Evolutionary conservation across 2,113 vertebrate species (phyloP).

Genomic region (Ceyx margarethae): DNA sequence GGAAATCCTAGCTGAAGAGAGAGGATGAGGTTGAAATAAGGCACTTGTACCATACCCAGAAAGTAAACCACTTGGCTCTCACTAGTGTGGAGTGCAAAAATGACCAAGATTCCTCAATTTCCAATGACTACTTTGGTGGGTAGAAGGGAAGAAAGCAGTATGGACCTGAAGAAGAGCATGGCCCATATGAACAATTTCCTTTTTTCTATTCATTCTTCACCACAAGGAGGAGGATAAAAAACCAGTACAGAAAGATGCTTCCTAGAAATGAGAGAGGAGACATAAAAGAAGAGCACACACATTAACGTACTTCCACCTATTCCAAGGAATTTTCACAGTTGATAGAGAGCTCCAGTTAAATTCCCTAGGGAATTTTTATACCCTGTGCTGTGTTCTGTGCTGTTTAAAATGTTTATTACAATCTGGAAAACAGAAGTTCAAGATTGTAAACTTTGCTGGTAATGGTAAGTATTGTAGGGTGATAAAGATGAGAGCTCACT

Average conservation of each 20-base stretch:
- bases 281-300: background rate
- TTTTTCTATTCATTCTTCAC: background rate
- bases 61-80: background rate
- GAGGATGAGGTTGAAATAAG: background rate
- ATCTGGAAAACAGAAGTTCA: background rate
- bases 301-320: background rate
- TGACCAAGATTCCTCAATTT: background rate
- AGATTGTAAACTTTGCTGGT: background rate
- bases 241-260: background rate
- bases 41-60: background rate
- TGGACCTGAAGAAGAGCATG: background rate
- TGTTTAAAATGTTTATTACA: conserved; percentile 23
- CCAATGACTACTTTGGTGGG: background rate
- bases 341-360: background rate
- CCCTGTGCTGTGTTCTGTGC: background rate
- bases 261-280: background rate
- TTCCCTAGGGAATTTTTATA: background rate
- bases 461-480: background rate
- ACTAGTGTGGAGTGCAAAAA: background rate
- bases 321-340: background rate
- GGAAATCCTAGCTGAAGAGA: conserved; percentile 41
- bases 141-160: background rate
- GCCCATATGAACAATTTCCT: background rate
- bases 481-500: background rate
- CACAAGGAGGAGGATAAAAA: background rate